These are phyloP conservation scores for Ptilodon capucinus DNA, from an alignment of 2,888 invertebrate genomes.

Conservation along the genomic window DNA sequence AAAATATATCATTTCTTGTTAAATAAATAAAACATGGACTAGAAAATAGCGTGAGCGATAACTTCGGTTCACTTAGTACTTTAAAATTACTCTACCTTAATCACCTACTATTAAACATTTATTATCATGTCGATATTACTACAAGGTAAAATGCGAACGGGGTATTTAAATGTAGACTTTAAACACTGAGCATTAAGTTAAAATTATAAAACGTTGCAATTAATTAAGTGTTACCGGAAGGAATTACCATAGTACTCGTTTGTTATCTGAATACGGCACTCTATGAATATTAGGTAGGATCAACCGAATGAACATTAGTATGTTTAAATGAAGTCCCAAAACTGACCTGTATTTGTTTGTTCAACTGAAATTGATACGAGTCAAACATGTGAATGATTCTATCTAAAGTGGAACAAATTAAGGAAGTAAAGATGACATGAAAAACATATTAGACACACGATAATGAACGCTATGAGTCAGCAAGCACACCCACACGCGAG, in stretches of 20 bases:
- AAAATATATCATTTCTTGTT: neutral
- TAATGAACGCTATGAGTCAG: conserved; percentile 1
- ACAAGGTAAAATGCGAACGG: too few relatives aligned
- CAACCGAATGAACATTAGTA: neutral
- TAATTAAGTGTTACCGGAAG: too few relatives aligned
- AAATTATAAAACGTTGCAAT: too few relatives aligned
- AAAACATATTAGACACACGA: neutral
- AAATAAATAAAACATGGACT: neutral
- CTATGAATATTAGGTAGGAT: neutral
- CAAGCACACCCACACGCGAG: conserved; percentile 2
- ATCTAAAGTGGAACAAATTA: neutral
- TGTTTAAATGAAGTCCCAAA: neutral
- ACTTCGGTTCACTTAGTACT: neutral
- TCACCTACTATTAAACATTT: neutral
- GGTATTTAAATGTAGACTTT: neutral
- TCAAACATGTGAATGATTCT: neutral
- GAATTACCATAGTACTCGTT: neutral
- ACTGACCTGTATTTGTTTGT: neutral
- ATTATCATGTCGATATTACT: neutral
- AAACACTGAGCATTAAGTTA: neutral
- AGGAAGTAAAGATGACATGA: neutral
- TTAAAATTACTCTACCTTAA: neutral
- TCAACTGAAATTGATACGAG: neutral
- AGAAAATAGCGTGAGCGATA: neutral
- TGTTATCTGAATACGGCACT: neutral